Conservation (phyloP, 2,888 invertebrate species). For the Agonopterix heracliana region DNA sequence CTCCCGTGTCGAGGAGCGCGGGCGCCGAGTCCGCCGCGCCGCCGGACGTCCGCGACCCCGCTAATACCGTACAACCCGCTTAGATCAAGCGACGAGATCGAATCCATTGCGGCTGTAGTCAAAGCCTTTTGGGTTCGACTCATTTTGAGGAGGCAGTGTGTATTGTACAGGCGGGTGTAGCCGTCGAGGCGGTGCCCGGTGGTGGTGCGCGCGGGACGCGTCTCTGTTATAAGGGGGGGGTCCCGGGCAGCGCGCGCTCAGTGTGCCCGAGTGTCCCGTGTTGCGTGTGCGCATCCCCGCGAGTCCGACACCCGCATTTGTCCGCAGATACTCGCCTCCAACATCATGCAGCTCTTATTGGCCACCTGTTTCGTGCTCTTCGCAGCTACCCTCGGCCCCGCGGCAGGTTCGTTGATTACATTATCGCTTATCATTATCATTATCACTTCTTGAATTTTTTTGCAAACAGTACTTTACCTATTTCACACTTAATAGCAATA, state of each 20-base stretch:
- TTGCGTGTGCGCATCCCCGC: constrained; percentile 58
- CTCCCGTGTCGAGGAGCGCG: constrained; percentile 61
- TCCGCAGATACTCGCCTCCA: constrained; percentile 30
- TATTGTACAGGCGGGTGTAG: constrained; percentile 21
- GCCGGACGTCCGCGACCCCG: background rate
- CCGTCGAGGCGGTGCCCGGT: constrained; percentile 17
- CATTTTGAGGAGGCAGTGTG: constrained; percentile 39
- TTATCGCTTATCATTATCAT: too few relatives aligned
- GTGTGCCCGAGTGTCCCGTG: constrained; percentile 73
- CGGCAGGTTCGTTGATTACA: constrained; percentile 51
- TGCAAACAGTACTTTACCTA: too few relatives aligned
- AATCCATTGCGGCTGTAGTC: constrained; percentile 32
- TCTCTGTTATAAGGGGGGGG: constrained; percentile 71
- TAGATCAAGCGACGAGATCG: constrained; percentile 14
- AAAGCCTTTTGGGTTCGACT: constrained; percentile 9
- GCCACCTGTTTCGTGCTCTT: constrained; percentile 73
- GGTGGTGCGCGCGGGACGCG: constrained; percentile 65
- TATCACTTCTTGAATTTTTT: too few relatives aligned
- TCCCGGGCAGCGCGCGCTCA: constrained; percentile 71
- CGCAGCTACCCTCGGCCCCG: constrained; percentile 69
- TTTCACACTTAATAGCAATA: too few relatives aligned
- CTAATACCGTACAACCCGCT: constrained; percentile 15
- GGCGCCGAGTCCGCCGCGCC: constrained; percentile 27
- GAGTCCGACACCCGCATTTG: constrained; percentile 32
- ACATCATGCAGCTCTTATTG: constrained; percentile 67